Evolutionary conservation across 1,140 invertebrate genomes (phyloP), one percentile per base, ranked within the genome.

Genomic region (Eueides isabella): DNA sequence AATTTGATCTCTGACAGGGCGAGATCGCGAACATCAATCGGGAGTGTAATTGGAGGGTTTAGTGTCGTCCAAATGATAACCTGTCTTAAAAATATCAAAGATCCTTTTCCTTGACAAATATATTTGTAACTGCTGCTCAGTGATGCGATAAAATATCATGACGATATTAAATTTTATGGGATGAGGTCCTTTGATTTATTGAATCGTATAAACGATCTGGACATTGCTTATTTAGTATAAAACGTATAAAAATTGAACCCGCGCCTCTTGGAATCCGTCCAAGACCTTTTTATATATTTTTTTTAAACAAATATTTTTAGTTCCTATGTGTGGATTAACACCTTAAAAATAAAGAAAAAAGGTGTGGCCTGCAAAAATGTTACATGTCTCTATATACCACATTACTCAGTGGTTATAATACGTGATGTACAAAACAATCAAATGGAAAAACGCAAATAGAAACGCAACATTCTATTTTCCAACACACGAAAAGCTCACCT

Each of bases 1-100:
- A 90, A 91, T 84, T 89, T 87, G 89, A 91, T 89, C 86, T 81
- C 78, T 76, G 84, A 85, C 82, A 85, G 81, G 81, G 81, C 82
- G 82, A 80, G 82, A 87, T 84, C 80, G 80, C 84, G 79, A 74
- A 84, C 84, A 88, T 90, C 87, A 90, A 90, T 91, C 88, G 88
- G 88, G 72, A 69, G 73, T 75, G 86, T 92, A 92, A 92, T 92
- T 92, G 89, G 87, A 84, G 78, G 84, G 77, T 74, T 86, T 80
- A 78, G 81, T 85, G 85, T 85, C 90, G 81, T 77, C 70, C 72
- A 80, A 82, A 78, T 78, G 84, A 87, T 87, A 85, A 77, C 65
- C 75, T 79, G 76, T 82, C 78, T 79, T 77, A 80, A 82, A 81
- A 79, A 76, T 76, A 80, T 81, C 61, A 70, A 16, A 35, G 69